These are phyloP conservation scores for Hozukius guyotensis DNA, from an alignment of 2,797 vertebrate genomes.

Conservation along the genomic window DNA sequence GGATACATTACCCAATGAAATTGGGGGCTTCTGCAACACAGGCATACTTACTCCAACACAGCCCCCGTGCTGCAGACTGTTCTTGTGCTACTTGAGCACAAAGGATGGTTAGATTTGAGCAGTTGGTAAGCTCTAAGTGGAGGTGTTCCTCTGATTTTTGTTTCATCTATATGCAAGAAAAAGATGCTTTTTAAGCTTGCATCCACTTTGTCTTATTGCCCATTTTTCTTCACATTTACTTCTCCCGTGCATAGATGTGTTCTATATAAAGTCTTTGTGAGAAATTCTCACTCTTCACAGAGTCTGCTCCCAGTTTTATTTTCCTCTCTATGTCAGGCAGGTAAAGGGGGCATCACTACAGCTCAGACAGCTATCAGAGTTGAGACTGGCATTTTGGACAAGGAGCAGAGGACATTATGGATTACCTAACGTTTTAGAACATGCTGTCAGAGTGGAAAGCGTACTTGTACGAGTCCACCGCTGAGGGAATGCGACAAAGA, in stretches of 20 bases:
- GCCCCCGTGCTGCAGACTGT: background rate
- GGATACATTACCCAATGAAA: slow-evolving; percentile 68
- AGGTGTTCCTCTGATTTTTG: background rate
- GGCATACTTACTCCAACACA: slow-evolving; percentile 21
- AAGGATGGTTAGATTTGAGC: background rate
- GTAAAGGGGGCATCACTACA: background rate
- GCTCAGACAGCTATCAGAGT: slow-evolving; percentile 14
- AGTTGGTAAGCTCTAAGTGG: background rate
- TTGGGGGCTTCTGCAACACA: slow-evolving; percentile 49
- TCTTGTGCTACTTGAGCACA: background rate
- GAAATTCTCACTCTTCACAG: background rate
- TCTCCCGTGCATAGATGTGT: background rate
- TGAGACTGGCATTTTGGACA: slow-evolving; percentile 24
- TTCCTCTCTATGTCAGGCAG: background rate
- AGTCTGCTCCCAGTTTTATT: background rate
- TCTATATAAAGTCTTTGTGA: background rate
- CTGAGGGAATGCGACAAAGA: slow-evolving; percentile 32
- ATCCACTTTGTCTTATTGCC: background rate
- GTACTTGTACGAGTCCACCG: slow-evolving; percentile 5
- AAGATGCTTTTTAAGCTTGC: background rate
- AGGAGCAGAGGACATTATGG: slow-evolving; percentile 46
- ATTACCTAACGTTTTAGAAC: slow-evolving; percentile 39
- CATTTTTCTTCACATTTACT: background rate
- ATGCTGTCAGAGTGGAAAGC: slow-evolving; percentile 37
- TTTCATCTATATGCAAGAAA: background rate